Evolutionary conservation across 2,888 invertebrate genomes (phyloP).

Genomic region (Odontocolon sp.): DNA sequence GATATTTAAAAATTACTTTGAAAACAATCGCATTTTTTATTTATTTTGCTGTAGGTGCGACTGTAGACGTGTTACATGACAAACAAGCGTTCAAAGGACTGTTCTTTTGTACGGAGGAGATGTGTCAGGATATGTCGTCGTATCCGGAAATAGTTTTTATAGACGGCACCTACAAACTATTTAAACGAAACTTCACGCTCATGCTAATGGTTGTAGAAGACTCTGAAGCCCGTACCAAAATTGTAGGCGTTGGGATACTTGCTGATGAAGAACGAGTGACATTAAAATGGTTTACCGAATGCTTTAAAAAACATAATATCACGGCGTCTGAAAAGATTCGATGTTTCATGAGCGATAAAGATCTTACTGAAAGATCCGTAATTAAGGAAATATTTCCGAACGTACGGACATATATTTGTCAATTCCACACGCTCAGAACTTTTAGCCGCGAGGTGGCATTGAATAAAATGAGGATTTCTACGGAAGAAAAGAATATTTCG

Average conservation of each 20-base stretch:
- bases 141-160: conserved; percentile 48
- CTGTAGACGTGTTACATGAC: not conserved
- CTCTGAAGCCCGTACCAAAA: conserved; percentile 27
- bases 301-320: conserved; percentile 38
- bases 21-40: too few species aligned
- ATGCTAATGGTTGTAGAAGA: conserved; percentile 52
- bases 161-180: conserved; percentile 59
- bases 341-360: conserved; percentile 57
- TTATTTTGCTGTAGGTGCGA: not conserved
- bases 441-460: too few species aligned
- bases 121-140: conserved; percentile 32
- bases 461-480: too few species aligned
- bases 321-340: conserved; percentile 26
- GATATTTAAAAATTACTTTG: too few species aligned
- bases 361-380: conserved; percentile 43
- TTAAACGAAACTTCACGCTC: conserved; percentile 35
- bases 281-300: conserved; percentile 46
- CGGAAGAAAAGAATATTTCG: not conserved
- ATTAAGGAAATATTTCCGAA: conserved; percentile 46
- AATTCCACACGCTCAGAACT: conserved; percentile 44
- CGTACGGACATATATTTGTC: conserved; percentile 36
- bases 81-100: conserved; percentile 43
- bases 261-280: conserved; percentile 36
- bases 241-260: conserved; percentile 50
- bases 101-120: conserved; percentile 49